These are phyloP conservation scores for Liolophura sinensis DNA, from an alignment of 1,140 invertebrate species.

Conservation along the genomic window DNA sequence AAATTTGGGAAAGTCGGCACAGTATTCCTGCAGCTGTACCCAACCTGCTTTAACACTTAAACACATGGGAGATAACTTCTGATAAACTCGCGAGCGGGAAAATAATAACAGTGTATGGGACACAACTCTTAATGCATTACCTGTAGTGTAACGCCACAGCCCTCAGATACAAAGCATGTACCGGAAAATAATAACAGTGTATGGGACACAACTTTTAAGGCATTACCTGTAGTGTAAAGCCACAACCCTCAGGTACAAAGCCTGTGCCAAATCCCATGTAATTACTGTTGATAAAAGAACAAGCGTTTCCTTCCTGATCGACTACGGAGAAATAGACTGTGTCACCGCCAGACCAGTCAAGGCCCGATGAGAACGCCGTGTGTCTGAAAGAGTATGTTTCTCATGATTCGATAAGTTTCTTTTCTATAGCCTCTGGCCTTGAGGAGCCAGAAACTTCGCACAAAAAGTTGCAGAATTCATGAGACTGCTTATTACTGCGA, in stretches of 20 bases:
- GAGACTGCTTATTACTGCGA: conserved; percentile 7
- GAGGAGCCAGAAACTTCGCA: not conserved
- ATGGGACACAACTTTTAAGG: no score
- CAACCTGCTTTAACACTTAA: no score
- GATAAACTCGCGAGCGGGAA: no score
- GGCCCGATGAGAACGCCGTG: not conserved
- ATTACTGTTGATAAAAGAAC: conserved; percentile 59
- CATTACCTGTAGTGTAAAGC: conserved; percentile 57
- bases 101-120: no score
- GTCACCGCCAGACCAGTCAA: conserved; percentile 27
- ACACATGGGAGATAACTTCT: no score
- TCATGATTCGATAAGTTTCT: not conserved
- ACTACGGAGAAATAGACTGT: conserved; percentile 59
- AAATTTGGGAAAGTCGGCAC: no score
- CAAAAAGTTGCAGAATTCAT: conserved; percentile 1
- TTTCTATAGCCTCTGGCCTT: not conserved
- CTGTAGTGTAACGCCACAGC: conserved; percentile 59
- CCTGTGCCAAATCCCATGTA: conserved; percentile 58
- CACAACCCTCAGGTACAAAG: conserved; percentile 58
- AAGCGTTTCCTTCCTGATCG: conserved; percentile 57
- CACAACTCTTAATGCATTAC: conserved; percentile 21
- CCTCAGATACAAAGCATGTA: conserved; percentile 56
- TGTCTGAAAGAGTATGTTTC: not conserved
- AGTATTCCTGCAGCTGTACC: no score
- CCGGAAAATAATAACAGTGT: conserved; percentile 19